Evolutionary conservation across 2,113 vertebrate genomes (phyloP), one percentile per base, ranked within the genome.

Genomic region (Erinaceus europaeus): DNA sequence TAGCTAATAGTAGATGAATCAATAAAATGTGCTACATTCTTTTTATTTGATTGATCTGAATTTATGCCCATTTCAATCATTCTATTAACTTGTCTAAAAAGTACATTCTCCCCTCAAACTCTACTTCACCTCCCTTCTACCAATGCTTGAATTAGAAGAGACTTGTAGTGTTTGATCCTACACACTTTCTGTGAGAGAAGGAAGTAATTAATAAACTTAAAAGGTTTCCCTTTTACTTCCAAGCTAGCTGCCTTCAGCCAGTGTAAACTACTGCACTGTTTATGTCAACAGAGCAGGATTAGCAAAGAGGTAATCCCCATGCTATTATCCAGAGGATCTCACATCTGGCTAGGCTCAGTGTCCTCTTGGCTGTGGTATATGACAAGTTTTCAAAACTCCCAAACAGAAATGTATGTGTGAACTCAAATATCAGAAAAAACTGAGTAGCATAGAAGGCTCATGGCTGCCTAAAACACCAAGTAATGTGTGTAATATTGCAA

Each of bases 161-260:
- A 4, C 8, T 79, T 46, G 5, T 7, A 48, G 1, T 2, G n/a
- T 11, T 36, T 44, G 23, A 34, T 62, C 20, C 13, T 46, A 34
- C 2, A 20, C 10, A 40, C 8, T 40, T 85, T 89, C 55, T 64
- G 40, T 71, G 64, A 74, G 61, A 38, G 18, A 27, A 88, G 81
- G 69, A 94, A 89, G 78, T 20, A 48, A 77, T 86, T 81, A 81
- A 86, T 86, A 86, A 64, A 50, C 29, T 79, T 40, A n/a, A 48
- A 76, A 74, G 38, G 73, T 53, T 27, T 12, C 4, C 42, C 65
- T 15, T 68, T 4, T n/a, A n/a, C n/a, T n/a, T n/a, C n/a, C n/a
- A n/a, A n/a, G 2, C 50, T 76, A 48, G 27, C 25, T 91, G 73
- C 18, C 15, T 14, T 27, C 74, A 38, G 44, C 40, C 53, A 57